Evolutionary conservation across 2,888 invertebrate species (phyloP).

Genomic region (Agrochola litura): DNA sequence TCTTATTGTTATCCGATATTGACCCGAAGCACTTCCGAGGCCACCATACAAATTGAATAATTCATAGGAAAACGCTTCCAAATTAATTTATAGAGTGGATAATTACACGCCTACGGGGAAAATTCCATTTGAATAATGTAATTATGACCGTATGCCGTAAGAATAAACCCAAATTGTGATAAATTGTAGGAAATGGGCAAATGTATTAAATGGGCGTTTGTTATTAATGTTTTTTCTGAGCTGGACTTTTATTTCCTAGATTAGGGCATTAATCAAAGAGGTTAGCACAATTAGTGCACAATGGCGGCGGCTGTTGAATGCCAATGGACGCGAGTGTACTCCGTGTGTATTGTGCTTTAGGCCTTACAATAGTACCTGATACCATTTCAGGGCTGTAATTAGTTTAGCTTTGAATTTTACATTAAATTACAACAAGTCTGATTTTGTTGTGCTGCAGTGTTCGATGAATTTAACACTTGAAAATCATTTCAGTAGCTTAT

Average conservation of each 20-base stretch:
- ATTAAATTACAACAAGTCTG: neutral
- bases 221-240: conserved; percentile 58
- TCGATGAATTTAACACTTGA: neutral
- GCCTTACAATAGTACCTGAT: neutral
- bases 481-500: neutral
- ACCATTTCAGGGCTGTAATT: neutral
- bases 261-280: conserved; percentile 62
- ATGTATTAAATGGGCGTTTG: conserved; percentile 58
- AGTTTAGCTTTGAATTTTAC: neutral
- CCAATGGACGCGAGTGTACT: conserved; percentile 28
- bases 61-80: conserved; percentile 59
- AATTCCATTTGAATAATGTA: conserved; percentile 63
- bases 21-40: conserved; percentile 40
- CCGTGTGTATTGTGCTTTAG: conserved; percentile 17
- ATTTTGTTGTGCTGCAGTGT: neutral
- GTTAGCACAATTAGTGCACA: conserved; percentile 60
- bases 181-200: conserved; percentile 60
- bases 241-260: conserved; percentile 61
- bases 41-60: conserved; percentile 53
- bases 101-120: conserved; percentile 57
- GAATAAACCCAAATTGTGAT: conserved; percentile 61
- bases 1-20: conserved; percentile 49
- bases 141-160: conserved; percentile 61
- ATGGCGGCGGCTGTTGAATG: conserved; percentile 52
- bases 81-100: conserved; percentile 67